phyloP scores from a whole-genome alignment of 2,113 vertebrate species.

The Anhinga rufa region DNA sequence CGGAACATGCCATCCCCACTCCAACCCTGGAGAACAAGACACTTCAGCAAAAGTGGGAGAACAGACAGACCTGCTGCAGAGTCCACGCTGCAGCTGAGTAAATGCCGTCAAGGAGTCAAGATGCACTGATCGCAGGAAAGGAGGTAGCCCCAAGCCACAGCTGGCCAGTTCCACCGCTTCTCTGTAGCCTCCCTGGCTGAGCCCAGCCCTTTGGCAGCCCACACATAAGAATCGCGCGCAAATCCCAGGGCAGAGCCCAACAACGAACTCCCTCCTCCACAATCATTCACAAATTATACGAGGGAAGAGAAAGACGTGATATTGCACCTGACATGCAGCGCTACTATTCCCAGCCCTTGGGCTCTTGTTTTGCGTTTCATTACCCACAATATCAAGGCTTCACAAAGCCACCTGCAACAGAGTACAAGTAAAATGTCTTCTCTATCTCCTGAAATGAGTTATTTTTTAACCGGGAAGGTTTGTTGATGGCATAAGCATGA shows the following conservation, averaged over 20 bases:
- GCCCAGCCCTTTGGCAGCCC: background rate
- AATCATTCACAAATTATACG: background rate
- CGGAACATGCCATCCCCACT: background rate
- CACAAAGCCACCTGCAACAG: background rate
- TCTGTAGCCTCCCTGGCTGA: background rate
- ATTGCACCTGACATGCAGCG: background rate
- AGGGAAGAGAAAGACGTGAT: background rate
- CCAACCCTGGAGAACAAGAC: background rate
- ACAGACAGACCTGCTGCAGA: background rate
- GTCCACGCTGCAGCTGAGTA: background rate
- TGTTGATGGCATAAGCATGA: background rate
- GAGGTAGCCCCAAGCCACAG: background rate
- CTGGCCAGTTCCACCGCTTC: background rate
- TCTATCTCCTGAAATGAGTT: background rate
- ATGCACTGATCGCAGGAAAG: background rate
- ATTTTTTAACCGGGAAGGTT: background rate
- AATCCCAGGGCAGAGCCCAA: background rate
- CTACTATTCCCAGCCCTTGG: background rate
- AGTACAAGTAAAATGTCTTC: background rate
- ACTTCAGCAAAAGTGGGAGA: background rate
- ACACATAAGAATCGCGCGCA: accelerated
- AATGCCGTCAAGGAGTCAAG: background rate
- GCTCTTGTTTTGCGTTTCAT: background rate
- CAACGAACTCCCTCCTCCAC: background rate
- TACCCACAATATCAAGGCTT: background rate